Evolutionary conservation across 2,113 vertebrate species (phyloP).

Genomic region (Falco punctatus): DNA sequence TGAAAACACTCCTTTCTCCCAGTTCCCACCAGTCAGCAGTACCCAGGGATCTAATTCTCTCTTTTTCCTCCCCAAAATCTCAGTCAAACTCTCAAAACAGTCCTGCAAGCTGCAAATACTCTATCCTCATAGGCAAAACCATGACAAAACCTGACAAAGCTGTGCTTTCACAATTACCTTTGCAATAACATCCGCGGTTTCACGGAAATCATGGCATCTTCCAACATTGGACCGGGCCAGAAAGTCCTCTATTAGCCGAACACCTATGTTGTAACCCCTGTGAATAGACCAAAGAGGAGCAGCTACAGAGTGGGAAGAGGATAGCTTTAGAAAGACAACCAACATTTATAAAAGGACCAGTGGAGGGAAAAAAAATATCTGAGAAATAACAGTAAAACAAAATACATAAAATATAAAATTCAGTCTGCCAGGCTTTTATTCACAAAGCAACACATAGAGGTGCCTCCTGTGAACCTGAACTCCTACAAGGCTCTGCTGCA

Average conservation of each 20-base stretch:
- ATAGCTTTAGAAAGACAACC: not conserved
- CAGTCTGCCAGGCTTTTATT: not conserved
- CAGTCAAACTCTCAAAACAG: not conserved
- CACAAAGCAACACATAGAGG: not conserved
- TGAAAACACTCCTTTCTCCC: not conserved
- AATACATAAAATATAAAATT: no score
- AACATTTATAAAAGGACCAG: accelerated
- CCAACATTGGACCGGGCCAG: constrained; percentile 96
- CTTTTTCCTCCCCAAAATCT: not conserved
- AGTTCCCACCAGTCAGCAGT: not conserved
- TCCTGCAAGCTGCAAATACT: not conserved
- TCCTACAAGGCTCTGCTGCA: accelerated
- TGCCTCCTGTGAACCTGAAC: not conserved
- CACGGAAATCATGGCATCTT: constrained; percentile 97
- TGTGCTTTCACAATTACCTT: constrained; percentile 79
- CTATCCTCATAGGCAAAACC: not conserved
- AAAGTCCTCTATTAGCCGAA: constrained; percentile 97
- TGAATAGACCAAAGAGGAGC: constrained; percentile 17
- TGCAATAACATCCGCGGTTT: constrained; percentile 97
- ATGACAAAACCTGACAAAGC: not conserved
- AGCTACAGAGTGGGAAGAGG: not conserved
- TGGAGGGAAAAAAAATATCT: accelerated
- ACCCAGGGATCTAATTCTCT: not conserved
- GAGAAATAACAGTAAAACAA: not conserved
- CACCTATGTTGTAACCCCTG: constrained; percentile 99